Base-by-base conservation (phyloP, 2,888 invertebrate genomes). In the Tinea pellionella region DNA sequence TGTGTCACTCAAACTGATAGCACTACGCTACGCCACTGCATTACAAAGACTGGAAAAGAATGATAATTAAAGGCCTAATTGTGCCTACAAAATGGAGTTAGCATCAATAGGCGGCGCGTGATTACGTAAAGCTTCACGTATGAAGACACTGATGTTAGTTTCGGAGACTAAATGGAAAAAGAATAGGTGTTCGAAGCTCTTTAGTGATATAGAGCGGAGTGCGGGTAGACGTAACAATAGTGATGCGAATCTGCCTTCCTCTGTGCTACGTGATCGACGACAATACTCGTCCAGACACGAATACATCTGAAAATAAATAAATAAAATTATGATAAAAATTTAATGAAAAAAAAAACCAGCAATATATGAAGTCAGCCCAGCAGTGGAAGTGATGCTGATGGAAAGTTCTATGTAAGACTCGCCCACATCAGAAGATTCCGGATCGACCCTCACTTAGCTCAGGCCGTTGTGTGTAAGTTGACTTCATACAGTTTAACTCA, bases 231-330 rank as follows among this genome's bases (percentile, higher is more conserved):
- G 93, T 61, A 97, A 87, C 61, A 99, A 88, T 11, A 99, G 88
- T 77, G 99, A 96, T 41, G 99, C 98, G 82, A 99, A 98, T 57
- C 99, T 90, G 4, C 97, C 97, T 43, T 96, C 94, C 73, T 99
- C 98, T 24, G 94, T 92, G 29, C 96, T 94, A 87, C 96, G 96
- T 65, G 93, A 91, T 37, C 92, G 90, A 63, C 96, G 92, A 64
- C 96, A 96, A 87, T 99, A 98, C 73, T 98, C 97, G 82, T 99
- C 98, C 68, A 99, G 89, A 60, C 97, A 94, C 4, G 96, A 94
- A 79, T 98, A 99, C 65, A 95, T 81, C 88, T 89, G 75, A 3
- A 63, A 41, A 41, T 41, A 41, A 24, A 24, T 2, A 24, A 2
- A 6, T 24, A 24, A 24, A 2, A 24, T 2, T 24, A 3, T 3